Percentiles rank a stretch among this genome's conserved stretches.
These are phyloP conservation scores for Petromus typicus DNA, from an alignment of 2,113 vertebrate species.

Conservation along the genomic window DNA sequence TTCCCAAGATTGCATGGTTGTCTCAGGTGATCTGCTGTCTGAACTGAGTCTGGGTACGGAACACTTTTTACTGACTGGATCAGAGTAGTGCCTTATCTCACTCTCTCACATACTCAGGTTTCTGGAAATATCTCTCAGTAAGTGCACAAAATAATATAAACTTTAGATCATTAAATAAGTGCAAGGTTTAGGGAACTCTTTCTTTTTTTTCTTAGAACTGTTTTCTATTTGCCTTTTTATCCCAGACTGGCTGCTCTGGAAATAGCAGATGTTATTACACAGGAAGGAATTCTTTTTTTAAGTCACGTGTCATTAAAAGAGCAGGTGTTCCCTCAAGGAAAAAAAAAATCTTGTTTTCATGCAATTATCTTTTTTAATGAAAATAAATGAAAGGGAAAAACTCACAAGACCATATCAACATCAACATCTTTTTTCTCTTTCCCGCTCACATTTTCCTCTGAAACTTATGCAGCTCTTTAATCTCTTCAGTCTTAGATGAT, in stretches of 20 bases:
- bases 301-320: constrained; percentile 60
- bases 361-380: constrained; percentile 73
- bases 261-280: constrained; percentile 53
- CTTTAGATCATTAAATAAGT: neutral
- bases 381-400: constrained; percentile 74
- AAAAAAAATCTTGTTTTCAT: constrained; percentile 62
- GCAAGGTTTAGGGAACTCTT: neutral
- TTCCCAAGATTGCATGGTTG: neutral
- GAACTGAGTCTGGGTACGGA: neutral
- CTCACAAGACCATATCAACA: constrained; percentile 48
- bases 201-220: neutral
- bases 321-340: constrained; percentile 30
- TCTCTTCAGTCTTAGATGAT: constrained; percentile 67
- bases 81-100: neutral
- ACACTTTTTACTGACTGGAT: neutral
- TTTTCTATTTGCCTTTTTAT: neutral
- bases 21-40: neutral
- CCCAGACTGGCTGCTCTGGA: neutral
- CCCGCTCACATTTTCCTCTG: constrained; percentile 31
- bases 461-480: constrained; percentile 57
- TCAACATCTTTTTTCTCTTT: constrained; percentile 43
- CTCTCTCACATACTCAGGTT: neutral
- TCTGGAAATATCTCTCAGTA: neutral
- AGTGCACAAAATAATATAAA: neutral
- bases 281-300: constrained; percentile 50